phyloP scores from a whole-genome alignment of 2,113 vertebrate genomes.

The Etia nguti region DNA sequence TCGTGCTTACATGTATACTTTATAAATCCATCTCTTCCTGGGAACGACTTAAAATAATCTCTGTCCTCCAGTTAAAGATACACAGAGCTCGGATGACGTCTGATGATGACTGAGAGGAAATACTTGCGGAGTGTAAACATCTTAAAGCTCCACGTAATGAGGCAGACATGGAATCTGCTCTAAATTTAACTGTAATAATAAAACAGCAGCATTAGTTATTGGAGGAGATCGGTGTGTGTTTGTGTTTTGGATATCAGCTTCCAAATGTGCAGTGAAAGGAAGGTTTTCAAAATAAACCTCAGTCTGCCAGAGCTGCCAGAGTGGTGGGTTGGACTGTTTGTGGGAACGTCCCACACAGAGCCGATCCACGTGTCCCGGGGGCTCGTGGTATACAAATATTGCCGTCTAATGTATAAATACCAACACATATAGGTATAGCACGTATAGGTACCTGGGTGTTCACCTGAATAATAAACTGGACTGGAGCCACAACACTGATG shows the following conservation, averaged over 20 bases:
- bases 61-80: neutral
- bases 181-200: neutral
- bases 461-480: too few species aligned
- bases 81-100: neutral
- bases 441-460: too few species aligned
- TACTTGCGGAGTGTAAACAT: neutral
- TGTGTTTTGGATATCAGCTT: neutral
- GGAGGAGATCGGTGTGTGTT: neutral
- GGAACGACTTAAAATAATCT: neutral
- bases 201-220: accelerated
- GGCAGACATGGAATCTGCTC: neutral
- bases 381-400: neutral
- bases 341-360: accelerated
- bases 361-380: neutral
- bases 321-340: neutral
- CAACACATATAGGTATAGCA: too few species aligned
- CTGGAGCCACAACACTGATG: too few species aligned
- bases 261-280: neutral
- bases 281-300: neutral
- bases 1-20: neutral
- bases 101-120: neutral
- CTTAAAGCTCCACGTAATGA: neutral
- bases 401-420: neutral
- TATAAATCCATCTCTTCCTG: neutral
- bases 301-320: neutral